Evolutionary conservation across 2,797 vertebrate species (phyloP), one percentile per base, ranked within the genome.

Genomic region (Kryptolebias ocellatus): DNA sequence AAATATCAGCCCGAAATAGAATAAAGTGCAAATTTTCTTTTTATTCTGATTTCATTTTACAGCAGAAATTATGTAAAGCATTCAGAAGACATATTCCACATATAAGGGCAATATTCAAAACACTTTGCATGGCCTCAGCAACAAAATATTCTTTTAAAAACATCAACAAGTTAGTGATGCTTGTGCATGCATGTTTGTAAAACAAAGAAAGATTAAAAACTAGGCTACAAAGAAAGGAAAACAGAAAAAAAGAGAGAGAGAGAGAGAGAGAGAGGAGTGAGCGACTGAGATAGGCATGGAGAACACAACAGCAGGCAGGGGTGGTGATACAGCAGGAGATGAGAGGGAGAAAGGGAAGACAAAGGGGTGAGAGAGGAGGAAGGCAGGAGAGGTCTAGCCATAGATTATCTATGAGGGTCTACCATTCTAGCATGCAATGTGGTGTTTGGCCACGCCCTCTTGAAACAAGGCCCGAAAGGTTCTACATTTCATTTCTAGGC

Each of bases 1-100:
- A 73, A 81, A 75, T 24, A 74, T 29, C 46, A 83, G 64, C 3
- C 60, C 61, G 74, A 74, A 78, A 76, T 70, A 71, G 53, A 50
- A 75, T 90, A 85, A 88, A 91, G 87, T 89, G 90, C 89, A 90
- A 90, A 89, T 91, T 92, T 93, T 94, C 89, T 96, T 97, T 94
- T 95, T 94, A 93, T 93, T 98, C 95, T 97, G 93, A 93, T 94
- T 94, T 98, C 97, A 98, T 98, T 99, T 98, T 99, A 99, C 98
- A 99, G 98, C 98, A 99, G 96, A 98, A 98, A 98, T 97, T 96
- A 99, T 99, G 98, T 98, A 99, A 99, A 99, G 98, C 98, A 99
- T 99, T 99, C 98, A 99, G 97, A 99, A 98, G 98, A 99, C 98
- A 99, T 98, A 96, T 98, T 98, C 96, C 96, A 97, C 98, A 98